These are phyloP conservation scores for Fragum fragum DNA, from an alignment of 2,888 invertebrate species.

Conservation along the genomic window DNA sequence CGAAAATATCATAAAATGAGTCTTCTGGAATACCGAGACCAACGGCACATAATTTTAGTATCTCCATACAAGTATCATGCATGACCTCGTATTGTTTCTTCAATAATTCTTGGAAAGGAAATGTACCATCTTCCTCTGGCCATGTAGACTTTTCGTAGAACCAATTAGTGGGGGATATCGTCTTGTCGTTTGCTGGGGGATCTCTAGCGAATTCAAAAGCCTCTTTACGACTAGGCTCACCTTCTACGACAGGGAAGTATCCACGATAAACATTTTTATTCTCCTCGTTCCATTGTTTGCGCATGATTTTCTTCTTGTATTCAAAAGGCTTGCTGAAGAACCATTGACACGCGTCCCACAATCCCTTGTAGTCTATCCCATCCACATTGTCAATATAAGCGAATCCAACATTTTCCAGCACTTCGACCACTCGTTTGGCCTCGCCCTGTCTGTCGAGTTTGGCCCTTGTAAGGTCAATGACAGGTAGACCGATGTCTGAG, in stretches of 20 bases:
- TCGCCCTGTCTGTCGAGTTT: constrained; percentile 54
- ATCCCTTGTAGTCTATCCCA: constrained; percentile 67
- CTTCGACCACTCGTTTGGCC: constrained; percentile 68
- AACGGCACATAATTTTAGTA: constrained; percentile 67
- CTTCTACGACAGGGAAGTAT: constrained; percentile 73
- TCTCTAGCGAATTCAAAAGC: constrained; percentile 74
- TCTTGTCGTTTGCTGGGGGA: constrained; percentile 51
- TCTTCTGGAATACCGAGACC: constrained; percentile 72
- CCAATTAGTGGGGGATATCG: constrained; percentile 62
- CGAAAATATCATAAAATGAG: constrained; percentile 69
- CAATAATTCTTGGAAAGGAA: constrained; percentile 67
- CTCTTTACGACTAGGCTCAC: constrained; percentile 73
- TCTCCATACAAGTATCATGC: constrained; percentile 69
- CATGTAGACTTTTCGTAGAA: constrained; percentile 70
- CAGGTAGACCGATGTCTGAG: constrained; percentile 54
- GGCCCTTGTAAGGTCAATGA: constrained; percentile 68
- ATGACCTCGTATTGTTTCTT: constrained; percentile 63
- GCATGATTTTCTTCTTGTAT: constrained; percentile 61
- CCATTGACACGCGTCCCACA: constrained; percentile 69
- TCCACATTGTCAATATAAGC: constrained; percentile 74
- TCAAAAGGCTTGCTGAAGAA: constrained; percentile 70
- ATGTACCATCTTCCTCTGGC: constrained; percentile 68
- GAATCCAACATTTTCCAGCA: constrained; percentile 74
- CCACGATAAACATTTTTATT: constrained; percentile 74
- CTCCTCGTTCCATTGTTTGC: constrained; percentile 73